A percentile compares a stretch with the other conserved stretches of the same genome.
phyloP scores from a whole-genome alignment of 2,113 vertebrate genomes.

The Pyrgilauda ruficollis region DNA sequence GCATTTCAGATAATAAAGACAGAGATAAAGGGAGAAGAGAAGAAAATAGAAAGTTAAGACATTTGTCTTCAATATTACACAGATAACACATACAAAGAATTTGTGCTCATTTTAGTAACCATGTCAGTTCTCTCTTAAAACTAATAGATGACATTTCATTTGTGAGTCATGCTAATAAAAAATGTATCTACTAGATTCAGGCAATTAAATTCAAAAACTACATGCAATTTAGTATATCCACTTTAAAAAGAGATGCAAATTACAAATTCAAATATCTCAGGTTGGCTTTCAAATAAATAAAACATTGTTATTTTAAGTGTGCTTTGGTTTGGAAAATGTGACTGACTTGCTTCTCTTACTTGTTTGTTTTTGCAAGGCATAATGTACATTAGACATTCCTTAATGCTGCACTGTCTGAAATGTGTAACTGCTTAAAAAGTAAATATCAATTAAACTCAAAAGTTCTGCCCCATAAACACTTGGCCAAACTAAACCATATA shows the following conservation, averaged over 20 bases:
- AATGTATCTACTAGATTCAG: background rate
- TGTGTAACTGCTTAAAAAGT: slow-evolving; percentile 77
- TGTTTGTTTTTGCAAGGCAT: slow-evolving; percentile 81
- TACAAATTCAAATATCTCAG: slow-evolving; percentile 67
- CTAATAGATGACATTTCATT: background rate
- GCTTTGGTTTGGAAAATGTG: slow-evolving; percentile 75
- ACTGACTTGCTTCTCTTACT: slow-evolving; percentile 71
- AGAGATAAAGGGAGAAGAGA: slow-evolving; percentile 51
- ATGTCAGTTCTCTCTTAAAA: background rate
- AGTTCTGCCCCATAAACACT: slow-evolving; percentile 68
- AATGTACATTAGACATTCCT: slow-evolving; percentile 71
- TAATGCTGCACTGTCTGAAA: slow-evolving; percentile 70
- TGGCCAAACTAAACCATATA: slow-evolving; percentile 53
- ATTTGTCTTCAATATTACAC: slow-evolving; percentile 13
- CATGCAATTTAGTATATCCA: background rate
- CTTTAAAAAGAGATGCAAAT: slow-evolving; percentile 50
- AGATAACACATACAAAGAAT: slow-evolving; percentile 25
- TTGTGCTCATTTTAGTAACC: background rate
- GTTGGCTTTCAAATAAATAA: slow-evolving; percentile 76
- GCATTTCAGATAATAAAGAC: slow-evolving; percentile 64
- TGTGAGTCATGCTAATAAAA: background rate
- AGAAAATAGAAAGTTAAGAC: slow-evolving; percentile 62
- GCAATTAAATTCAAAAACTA: slow-evolving; percentile 29
- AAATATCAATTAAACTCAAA: slow-evolving; percentile 78
- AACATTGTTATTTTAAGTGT: slow-evolving; percentile 77